Evolutionary conservation across 2,113 vertebrate genomes (phyloP).

Genomic region (Campylorhamphus procurvoides): DNA sequence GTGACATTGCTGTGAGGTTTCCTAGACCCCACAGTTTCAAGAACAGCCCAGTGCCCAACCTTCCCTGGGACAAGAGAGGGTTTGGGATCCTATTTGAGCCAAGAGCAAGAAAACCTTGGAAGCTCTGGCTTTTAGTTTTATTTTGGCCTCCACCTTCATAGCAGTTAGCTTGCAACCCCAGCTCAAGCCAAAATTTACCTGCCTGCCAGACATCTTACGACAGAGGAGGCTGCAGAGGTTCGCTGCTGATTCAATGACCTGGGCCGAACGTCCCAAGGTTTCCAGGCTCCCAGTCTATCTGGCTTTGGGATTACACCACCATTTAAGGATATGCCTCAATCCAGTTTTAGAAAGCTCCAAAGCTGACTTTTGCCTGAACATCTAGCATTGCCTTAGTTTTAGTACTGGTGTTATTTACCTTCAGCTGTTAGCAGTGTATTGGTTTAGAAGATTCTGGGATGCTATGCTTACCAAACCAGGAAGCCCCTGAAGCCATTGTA

Average conservation of each 20-base stretch:
- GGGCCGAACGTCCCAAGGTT: background rate
- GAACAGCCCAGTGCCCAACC: background rate
- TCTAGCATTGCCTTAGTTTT: background rate
- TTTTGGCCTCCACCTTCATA: background rate
- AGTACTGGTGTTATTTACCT: constrained; percentile 37
- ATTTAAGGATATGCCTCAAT: background rate
- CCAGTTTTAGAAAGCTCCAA: background rate
- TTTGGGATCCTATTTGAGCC: background rate
- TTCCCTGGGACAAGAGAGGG: background rate
- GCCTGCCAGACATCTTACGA: background rate
- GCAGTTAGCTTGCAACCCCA: background rate
- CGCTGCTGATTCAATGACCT: background rate
- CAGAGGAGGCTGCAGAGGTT: background rate
- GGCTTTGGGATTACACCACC: background rate
- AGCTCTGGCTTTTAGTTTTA: background rate
- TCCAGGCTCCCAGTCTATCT: background rate
- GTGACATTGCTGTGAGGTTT: background rate
- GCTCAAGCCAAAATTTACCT: background rate
- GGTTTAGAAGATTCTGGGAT: constrained; percentile 37
- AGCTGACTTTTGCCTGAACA: background rate
- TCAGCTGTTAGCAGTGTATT: background rate
- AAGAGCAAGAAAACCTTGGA: background rate
- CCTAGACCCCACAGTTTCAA: background rate
- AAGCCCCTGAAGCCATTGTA: constrained; percentile 17
- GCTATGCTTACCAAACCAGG: constrained; percentile 57